Evolutionary conservation across 2,113 vertebrate genomes (phyloP).

Genomic region (Rhinolophus ferrumequinum): DNA sequence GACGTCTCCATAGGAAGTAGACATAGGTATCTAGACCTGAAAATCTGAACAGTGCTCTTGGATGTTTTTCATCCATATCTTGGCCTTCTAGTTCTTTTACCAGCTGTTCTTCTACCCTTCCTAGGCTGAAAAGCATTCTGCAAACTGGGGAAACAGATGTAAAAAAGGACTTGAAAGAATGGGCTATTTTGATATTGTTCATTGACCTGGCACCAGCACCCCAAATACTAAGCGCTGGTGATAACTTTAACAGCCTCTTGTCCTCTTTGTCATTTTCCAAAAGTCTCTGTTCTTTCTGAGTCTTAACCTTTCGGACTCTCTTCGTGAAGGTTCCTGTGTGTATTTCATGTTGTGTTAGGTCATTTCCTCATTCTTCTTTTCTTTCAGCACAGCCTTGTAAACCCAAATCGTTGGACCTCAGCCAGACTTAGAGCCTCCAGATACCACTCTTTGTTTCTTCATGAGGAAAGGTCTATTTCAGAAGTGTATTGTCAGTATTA

Average conservation of each 20-base stretch:
- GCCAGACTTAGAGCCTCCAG: background rate
- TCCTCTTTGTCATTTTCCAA: constrained; percentile 17
- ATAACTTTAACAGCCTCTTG: constrained; percentile 29
- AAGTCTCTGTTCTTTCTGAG: background rate
- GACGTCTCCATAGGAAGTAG: background rate
- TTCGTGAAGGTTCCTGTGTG: background rate
- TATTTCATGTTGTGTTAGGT: background rate
- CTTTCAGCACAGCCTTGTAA: background rate
- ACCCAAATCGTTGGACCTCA: background rate
- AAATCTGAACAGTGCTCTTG: background rate
- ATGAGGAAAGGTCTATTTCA: background rate
- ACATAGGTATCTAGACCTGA: background rate
- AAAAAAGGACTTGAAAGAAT: background rate
- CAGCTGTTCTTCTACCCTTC: background rate
- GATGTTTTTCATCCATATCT: background rate
- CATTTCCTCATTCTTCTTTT: background rate
- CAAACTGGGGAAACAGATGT: background rate
- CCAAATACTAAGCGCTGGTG: background rate
- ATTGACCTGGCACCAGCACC: background rate
- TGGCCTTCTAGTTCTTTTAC: background rate
- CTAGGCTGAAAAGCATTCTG: background rate
- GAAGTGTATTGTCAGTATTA: background rate
- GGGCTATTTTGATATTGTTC: background rate
- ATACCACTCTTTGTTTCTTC: background rate
- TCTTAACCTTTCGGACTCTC: background rate